A percentile compares a stretch with the other conserved stretches of the same genome.
These are phyloP conservation scores for Centropus bengalensis DNA, from an alignment of 2,113 vertebrate species.

Conservation along the genomic window DNA sequence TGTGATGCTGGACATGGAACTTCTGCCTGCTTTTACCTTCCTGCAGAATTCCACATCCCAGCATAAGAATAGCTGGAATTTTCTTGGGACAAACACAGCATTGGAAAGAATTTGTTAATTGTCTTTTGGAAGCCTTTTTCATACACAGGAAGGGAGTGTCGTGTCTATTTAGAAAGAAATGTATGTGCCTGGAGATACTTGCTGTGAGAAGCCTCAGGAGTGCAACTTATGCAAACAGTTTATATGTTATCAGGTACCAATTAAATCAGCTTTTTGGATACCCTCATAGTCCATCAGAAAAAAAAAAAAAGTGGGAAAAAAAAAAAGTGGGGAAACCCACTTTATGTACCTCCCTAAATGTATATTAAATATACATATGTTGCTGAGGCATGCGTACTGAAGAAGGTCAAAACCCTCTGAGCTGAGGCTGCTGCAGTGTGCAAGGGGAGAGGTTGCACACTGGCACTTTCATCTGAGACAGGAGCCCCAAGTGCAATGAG, in stretches of 20 bases:
- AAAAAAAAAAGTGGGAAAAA: too few relatives aligned
- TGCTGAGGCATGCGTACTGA: neutral
- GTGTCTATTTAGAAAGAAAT: slow-evolving; percentile 29
- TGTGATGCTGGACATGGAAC: neutral
- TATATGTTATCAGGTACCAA: neutral
- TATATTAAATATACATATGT: rapidly evolving
- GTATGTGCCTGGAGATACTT: neutral
- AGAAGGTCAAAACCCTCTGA: neutral
- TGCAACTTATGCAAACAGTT: neutral
- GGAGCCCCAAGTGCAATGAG: neutral
- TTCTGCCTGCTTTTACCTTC: neutral
- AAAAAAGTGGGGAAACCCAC: neutral
- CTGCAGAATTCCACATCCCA: neutral
- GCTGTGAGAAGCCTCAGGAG: neutral
- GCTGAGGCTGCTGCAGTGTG: rapidly evolving
- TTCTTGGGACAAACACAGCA: neutral
- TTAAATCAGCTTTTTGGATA: neutral
- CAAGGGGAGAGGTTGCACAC: neutral
- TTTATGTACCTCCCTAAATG: neutral
- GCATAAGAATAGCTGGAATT: neutral
- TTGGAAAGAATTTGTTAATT: slow-evolving; percentile 62
- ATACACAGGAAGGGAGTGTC: slow-evolving; percentile 64
- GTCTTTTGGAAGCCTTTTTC: slow-evolving; percentile 48
- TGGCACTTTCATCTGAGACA: rapidly evolving
- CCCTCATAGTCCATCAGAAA: neutral